Conservation (phyloP, 2,113 vertebrate genomes). For the Equus przewalskii region DNA sequence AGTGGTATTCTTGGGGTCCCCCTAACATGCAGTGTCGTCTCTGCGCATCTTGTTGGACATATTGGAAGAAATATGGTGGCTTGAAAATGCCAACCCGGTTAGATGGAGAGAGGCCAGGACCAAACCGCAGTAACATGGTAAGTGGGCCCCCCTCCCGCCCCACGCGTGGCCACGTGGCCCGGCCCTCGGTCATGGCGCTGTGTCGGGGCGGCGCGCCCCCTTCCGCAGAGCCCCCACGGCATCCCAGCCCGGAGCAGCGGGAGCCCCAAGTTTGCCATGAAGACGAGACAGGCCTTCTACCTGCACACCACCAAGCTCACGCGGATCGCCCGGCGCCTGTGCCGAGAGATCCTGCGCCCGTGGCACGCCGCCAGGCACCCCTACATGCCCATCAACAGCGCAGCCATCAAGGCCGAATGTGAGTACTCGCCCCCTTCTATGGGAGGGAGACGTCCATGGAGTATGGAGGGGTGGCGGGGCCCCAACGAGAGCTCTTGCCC, state of each 20-base stretch:
- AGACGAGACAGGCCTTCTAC: slow-evolving; percentile 98
- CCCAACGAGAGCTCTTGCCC: accelerated
- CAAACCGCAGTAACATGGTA: slow-evolving; percentile 97
- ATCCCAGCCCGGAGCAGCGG: slow-evolving; percentile 93
- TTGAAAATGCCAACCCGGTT: slow-evolving; percentile 99
- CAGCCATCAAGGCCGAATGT: slow-evolving; percentile 98
- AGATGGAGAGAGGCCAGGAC: slow-evolving; percentile 97
- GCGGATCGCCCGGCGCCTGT: slow-evolving; percentile 93
- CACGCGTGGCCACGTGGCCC: accelerated
- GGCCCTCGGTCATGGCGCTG: slow-evolving; percentile 71
- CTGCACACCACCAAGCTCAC: slow-evolving; percentile 95
- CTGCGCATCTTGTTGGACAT: slow-evolving; percentile 98
- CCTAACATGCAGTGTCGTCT: slow-evolving; percentile 99
- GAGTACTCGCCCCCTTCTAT: slow-evolving; percentile 22
- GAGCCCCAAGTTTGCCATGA: slow-evolving; percentile 98
- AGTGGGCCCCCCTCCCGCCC: neutral
- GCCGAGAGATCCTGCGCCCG: slow-evolving; percentile 95
- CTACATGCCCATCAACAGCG: slow-evolving; percentile 96
- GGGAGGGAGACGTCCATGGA: neutral
- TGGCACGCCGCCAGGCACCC: slow-evolving; percentile 94
- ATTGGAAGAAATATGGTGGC: slow-evolving; percentile 99
- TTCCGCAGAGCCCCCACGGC: slow-evolving; percentile 94
- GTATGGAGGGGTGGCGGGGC: accelerated
- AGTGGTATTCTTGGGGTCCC: slow-evolving; percentile 99
- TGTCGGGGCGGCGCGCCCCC: slow-evolving; percentile 74